phyloP scores from a whole-genome alignment of 2,797 vertebrate genomes.

The Ctenopoma multispine region DNA sequence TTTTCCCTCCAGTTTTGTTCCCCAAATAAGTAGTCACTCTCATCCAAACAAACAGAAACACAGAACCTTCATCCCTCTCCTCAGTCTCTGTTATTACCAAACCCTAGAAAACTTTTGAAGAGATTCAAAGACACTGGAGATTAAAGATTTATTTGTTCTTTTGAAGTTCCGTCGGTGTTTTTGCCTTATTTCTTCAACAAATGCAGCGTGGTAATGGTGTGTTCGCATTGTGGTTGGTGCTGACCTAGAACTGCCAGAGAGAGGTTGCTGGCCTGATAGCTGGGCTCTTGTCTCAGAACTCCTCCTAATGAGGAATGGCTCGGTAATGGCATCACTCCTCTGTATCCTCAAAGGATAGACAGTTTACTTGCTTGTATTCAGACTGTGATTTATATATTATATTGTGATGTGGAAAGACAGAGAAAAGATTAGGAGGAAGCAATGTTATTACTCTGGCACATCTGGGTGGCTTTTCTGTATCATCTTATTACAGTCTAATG shows the following conservation, averaged over 20 bases:
- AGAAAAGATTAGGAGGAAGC: conserved; percentile 21
- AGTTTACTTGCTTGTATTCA: conserved; percentile 42
- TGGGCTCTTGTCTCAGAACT: conserved; percentile 51
- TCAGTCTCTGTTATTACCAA: conserved; percentile 58
- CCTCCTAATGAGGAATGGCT: conserved; percentile 71
- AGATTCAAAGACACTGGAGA: conserved; percentile 70
- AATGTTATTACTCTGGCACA: conserved; percentile 40
- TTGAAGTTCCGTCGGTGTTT: conserved; percentile 73
- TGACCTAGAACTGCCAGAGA: conserved; percentile 82
- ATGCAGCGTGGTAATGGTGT: conserved; percentile 58
- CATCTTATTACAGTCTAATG: conserved; percentile 40
- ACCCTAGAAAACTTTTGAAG: conserved; percentile 69
- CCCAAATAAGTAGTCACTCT: conserved; percentile 48
- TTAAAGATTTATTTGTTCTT: conserved; percentile 82
- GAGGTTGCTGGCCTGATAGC: conserved; percentile 54
- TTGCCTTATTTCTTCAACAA: conserved; percentile 69
- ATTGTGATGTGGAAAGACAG: conserved; percentile 7
- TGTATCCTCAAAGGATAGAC: conserved; percentile 66
- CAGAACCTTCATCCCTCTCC: conserved; percentile 50
- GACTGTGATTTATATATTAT: conserved; percentile 56
- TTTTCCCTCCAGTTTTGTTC: conserved; percentile 43
- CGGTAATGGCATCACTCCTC: conserved; percentile 59
- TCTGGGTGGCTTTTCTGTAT: conserved; percentile 45
- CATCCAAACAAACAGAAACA: conserved; percentile 44
- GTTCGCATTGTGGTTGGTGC: conserved; percentile 57